These are phyloP conservation scores for Stegastes partitus DNA, from an alignment of 2,113 vertebrate species.

Conservation along the genomic window DNA sequence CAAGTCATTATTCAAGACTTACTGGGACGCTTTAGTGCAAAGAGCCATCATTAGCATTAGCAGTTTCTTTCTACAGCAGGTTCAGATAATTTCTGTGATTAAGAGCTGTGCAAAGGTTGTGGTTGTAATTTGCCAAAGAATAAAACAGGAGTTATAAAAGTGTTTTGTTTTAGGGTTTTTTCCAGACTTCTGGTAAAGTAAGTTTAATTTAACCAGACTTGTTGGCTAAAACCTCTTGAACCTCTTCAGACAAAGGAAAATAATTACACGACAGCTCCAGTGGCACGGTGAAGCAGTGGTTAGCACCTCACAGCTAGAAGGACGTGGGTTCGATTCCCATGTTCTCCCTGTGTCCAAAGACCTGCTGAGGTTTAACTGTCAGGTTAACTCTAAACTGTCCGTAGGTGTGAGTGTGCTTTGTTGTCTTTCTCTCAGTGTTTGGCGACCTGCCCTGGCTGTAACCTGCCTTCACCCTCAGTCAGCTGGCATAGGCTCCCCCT, in stretches of 20 bases:
- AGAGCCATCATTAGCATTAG: not conserved
- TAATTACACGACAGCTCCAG: not conserved
- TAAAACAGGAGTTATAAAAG: not conserved
- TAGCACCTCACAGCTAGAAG: no score
- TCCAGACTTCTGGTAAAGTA: not conserved
- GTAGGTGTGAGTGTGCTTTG: no score
- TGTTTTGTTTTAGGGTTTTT: not conserved
- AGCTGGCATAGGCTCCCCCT: no score
- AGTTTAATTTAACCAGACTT: not conserved
- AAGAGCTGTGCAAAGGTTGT: not conserved
- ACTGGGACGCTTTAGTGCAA: not conserved
- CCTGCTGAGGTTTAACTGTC: no score
- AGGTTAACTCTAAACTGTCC: no score
- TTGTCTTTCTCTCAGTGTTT: no score
- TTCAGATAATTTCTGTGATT: not conserved
- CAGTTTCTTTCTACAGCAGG: not conserved
- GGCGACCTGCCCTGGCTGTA: no score
- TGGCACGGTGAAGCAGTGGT: no score
- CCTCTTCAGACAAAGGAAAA: not conserved
- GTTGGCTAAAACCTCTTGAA: constrained; percentile 6
- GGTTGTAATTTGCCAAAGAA: not conserved
- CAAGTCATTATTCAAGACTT: no score
- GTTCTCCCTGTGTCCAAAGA: no score
- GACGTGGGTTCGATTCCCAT: no score
- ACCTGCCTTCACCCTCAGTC: no score